These are phyloP conservation scores for Aphelinus certus DNA, from an alignment of 1,140 invertebrate genomes.

Conservation along the genomic window DNA sequence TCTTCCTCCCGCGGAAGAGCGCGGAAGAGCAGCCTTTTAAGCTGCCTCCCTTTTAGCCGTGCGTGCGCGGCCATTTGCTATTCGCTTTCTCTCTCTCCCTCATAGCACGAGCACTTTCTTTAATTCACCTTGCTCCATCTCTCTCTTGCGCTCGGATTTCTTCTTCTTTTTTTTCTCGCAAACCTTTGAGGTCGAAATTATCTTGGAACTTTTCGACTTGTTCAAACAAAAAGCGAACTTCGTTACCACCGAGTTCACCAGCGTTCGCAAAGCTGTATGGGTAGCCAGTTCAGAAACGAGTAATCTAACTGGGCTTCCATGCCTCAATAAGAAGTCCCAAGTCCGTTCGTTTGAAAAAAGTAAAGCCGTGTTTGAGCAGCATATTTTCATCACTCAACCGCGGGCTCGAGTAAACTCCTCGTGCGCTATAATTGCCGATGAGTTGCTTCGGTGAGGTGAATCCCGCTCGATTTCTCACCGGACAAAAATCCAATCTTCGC, in stretches of 20 bases:
- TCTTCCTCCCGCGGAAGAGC: constrained; percentile 18
- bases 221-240: constrained; percentile 31
- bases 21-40: constrained; percentile 14
- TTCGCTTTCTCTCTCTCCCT: constrained; percentile 1
- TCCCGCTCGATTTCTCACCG: no score
- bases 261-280: not conserved
- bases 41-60: constrained; percentile 5
- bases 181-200: constrained; percentile 24
- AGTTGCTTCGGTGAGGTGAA: no score
- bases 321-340: no score
- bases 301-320: constrained; percentile 7
- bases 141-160: not conserved
- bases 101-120: constrained; percentile 6
- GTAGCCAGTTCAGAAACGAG: not conserved
- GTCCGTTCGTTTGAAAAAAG: no score
- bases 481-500: no score
- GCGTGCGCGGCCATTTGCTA: constrained; percentile 5
- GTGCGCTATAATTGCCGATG: no score
- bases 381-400: no score
- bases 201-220: constrained; percentile 15
- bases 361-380: no score
- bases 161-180: not conserved
- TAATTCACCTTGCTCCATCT: not conserved
- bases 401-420: no score
- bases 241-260: constrained; percentile 1